Evolutionary conservation across 1,140 invertebrate genomes (phyloP).

Genomic region (Ips typographus): DNA sequence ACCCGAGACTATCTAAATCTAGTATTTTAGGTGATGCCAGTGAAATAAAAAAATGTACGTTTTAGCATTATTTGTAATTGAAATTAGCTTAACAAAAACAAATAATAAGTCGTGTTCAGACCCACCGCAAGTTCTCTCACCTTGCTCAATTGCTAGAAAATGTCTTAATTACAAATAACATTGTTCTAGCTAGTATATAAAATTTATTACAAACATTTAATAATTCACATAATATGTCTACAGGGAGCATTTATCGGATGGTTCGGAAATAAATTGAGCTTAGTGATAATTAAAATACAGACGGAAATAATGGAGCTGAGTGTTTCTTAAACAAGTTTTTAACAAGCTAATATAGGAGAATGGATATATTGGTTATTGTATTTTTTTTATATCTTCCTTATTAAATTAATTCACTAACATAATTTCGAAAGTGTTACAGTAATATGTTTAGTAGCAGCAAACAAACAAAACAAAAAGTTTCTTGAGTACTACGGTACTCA

Average conservation of each 20-base stretch:
- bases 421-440: too few species aligned
- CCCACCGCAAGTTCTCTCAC: conserved; percentile 7
- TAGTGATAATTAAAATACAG: conserved; percentile 4
- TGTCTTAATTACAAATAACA: conserved; percentile 7
- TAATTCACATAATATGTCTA: conserved; percentile 11
- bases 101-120: conserved; percentile 10
- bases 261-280: conserved; percentile 20
- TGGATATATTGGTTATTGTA: neutral
- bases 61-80: conserved; percentile 8
- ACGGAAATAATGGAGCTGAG: conserved; percentile 4
- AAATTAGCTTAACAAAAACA: conserved; percentile 16
- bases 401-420: too few species aligned
- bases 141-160: conserved; percentile 1
- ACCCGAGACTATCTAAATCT: neutral
- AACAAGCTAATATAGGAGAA: too few species aligned
- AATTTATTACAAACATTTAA: conserved; percentile 23
- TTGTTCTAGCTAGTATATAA: conserved; percentile 14
- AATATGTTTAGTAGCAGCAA: too few species aligned
- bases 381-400: neutral
- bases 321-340: too few species aligned
- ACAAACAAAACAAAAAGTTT: too few species aligned
- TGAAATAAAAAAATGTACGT: neutral
- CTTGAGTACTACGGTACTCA: too few species aligned
- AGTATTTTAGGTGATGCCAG: neutral
- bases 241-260: conserved; percentile 17